Conservation (phyloP, 2,888 invertebrate species). For the Drosophila borborema region DNA sequence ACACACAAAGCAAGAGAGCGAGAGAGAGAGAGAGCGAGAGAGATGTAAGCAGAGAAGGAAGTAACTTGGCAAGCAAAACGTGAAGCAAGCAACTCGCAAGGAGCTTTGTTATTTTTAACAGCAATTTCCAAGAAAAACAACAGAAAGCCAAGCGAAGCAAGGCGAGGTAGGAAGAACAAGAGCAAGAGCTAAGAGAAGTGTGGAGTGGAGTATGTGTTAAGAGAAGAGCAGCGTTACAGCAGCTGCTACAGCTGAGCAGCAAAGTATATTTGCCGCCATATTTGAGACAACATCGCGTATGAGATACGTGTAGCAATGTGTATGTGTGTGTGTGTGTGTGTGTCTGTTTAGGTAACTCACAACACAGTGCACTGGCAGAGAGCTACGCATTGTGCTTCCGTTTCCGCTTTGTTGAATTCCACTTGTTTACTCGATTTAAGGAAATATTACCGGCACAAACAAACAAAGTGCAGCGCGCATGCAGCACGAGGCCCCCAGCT, state of each 20-base stretch:
- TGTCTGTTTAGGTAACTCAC: slow-evolving; percentile 53
- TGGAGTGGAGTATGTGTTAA: background rate
- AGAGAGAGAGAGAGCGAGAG: too few relatives aligned
- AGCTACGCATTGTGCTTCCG: slow-evolving; percentile 81
- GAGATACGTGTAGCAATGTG: slow-evolving; percentile 38
- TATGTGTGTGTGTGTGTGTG: slow-evolving; percentile 24
- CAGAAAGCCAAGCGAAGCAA: slow-evolving; percentile 42
- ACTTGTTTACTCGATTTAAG: slow-evolving; percentile 82
- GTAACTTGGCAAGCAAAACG: slow-evolving; percentile 66
- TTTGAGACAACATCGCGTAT: slow-evolving; percentile 79
- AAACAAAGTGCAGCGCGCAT: slow-evolving; percentile 72
- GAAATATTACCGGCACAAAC: slow-evolving; percentile 82
- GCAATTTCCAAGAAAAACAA: slow-evolving; percentile 81
- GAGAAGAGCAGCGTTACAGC: slow-evolving; percentile 37
- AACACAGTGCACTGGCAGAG: slow-evolving; percentile 41
- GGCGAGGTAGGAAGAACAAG: background rate
- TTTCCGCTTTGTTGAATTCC: slow-evolving; percentile 82
- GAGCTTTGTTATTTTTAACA: slow-evolving; percentile 80
- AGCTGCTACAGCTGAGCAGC: slow-evolving; percentile 57
- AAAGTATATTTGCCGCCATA: slow-evolving; percentile 80
- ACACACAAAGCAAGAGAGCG: background rate
- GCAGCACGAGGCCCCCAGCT: slow-evolving; percentile 42
- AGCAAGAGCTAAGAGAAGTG: background rate
- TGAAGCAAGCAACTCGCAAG: slow-evolving; percentile 63
- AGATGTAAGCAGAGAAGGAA: slow-evolving; percentile 54